phyloP scores from a whole-genome alignment of 2,113 vertebrate species.

The Myotis yumanensis region DNA sequence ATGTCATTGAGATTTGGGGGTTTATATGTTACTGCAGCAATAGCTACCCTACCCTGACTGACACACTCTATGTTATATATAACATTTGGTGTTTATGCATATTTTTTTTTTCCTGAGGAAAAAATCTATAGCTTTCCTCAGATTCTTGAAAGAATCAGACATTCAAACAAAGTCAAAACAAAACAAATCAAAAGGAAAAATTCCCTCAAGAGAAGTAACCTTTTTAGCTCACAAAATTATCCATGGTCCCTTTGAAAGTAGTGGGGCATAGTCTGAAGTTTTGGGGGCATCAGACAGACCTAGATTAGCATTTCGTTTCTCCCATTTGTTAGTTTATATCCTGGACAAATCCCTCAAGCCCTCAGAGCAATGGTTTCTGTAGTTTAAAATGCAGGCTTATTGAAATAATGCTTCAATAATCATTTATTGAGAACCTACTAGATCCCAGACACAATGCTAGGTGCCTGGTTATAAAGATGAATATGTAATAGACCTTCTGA shows the following conservation, averaged over 20 bases:
- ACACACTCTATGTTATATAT: neutral
- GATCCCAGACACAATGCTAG: neutral
- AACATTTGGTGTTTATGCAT: neutral
- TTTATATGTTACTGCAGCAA: neutral
- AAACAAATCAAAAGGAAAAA: neutral
- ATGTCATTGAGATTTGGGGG: neutral
- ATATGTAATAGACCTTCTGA: neutral
- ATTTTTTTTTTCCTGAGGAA: neutral
- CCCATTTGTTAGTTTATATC: neutral
- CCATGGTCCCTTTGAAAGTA: neutral
- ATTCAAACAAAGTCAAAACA: neutral
- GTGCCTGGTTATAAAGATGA: neutral
- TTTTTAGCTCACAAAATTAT: conserved; percentile 24
- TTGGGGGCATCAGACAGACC: neutral
- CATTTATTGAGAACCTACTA: conserved; percentile 11
- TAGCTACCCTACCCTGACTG: neutral
- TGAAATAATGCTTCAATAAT: conserved; percentile 1
- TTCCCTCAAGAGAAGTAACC: neutral
- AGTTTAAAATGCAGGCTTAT: conserved; percentile 28
- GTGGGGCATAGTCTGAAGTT: neutral
- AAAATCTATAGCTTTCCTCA: neutral
- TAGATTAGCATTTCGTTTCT: conserved; percentile 1
- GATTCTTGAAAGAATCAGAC: neutral
- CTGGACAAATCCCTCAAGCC: conserved; percentile 21
- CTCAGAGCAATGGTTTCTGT: neutral